Evolutionary conservation across 2,888 invertebrate genomes (phyloP), one percentile per base, ranked within the genome.

Genomic region (Margaritifera margaritifera): DNA sequence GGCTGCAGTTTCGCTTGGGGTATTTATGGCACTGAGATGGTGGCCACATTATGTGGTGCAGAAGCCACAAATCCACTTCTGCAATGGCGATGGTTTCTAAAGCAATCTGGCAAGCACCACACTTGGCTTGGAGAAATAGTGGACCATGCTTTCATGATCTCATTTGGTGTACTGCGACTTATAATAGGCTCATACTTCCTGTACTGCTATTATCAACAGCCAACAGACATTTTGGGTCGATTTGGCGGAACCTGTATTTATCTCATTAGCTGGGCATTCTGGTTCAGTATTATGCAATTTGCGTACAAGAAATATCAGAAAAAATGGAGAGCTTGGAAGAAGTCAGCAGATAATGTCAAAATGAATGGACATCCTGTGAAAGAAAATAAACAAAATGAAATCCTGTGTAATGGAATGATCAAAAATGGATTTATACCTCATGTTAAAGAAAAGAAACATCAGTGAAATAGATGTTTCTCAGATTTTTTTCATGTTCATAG

Each of bases 41-140:
- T 86, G n/a, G 86, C 87, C 20, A 86, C 88, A 6, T 79, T 90
- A 24, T 83, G 84, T 54, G 89, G 88, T 1, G 83, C 87, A 1
- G 90, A 90, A 73, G 68, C 87, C 24, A 87, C 89, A 56, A 89
- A 89, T 70, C 90, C 90, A 0, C 76, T 90, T 6, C 80, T 89
- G 18, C 90, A 90, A 77, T 51, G 83, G n/a, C 84, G 90, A 2
- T 90, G 89, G 89, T 88, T 88, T 69, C 77, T 88, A 18, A 69
- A 79, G 19, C 81, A 86, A 50, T 76, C 81, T 0, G 82, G 83
- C 6, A 72, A 70, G 20, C 80, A 86, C 50, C 68, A 83, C 51
- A 83, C 85, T 1, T 27, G 76, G 42, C 68, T 81, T 6, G 87
- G 80, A 0, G 84, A 86, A 51, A n/a, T 84, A 19, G 83, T 87